phyloP scores from a whole-genome alignment of 92 coral and sea anemone species.

The Pocillopora meandrina region DNA sequence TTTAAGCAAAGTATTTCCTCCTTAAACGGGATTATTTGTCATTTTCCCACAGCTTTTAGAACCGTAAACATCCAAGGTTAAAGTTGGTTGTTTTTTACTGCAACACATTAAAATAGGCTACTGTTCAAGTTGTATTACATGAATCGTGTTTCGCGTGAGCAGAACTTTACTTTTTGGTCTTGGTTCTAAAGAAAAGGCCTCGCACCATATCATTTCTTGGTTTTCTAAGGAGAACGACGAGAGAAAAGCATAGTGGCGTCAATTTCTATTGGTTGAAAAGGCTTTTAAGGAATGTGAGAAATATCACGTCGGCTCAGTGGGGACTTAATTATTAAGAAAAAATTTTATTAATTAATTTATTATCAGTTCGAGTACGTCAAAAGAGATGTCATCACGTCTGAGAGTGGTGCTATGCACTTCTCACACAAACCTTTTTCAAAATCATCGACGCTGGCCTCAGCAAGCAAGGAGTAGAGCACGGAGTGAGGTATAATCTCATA shows the following conservation, averaged over 20 bases:
- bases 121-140: background rate
- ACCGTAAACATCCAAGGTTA: background rate
- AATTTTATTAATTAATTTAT: too few relatives aligned
- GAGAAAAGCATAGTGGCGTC: background rate
- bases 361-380: too few relatives aligned
- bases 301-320: background rate
- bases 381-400: too few relatives aligned
- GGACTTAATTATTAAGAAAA: background rate
- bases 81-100: background rate
- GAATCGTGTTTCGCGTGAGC: background rate
- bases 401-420: too few relatives aligned
- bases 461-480: too few relatives aligned
- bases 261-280: background rate
- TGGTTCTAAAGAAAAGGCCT: background rate
- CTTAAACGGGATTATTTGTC: constrained; percentile 10
- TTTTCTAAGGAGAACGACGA: background rate
- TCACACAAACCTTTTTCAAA: too few relatives aligned
- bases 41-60: background rate
- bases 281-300: background rate
- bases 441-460: too few relatives aligned
- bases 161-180: background rate
- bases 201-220: too few relatives aligned
- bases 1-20: constrained; percentile 29
- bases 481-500: too few relatives aligned
- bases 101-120: background rate